Evolutionary conservation across 1,140 invertebrate genomes (phyloP), one percentile per base, ranked within the genome.

Genomic region (Macrostomum lignano): DNA sequence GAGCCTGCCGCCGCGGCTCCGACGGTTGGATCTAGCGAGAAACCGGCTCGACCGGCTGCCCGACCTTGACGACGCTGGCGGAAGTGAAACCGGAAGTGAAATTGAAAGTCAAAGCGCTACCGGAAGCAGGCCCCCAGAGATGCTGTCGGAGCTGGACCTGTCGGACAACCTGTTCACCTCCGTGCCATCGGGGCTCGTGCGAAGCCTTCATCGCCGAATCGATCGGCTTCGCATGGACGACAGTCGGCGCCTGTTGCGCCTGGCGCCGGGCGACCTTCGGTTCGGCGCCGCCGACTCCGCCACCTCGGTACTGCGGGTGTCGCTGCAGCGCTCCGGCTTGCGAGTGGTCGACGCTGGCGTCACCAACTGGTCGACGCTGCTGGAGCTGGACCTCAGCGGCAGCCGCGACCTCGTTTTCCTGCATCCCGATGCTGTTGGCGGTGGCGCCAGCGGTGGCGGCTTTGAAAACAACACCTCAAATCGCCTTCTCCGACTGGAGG

Each of bases 341-440:
- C 26, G 38, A 22, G 21, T 13, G 3, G 20, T 38, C 17, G 37
- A 37, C 26, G 13, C 13, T 10, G 15, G 13, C 14, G 25, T 40
- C 11, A 21, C 19, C 9, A 31, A 26, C 17, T 28, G 17, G 0
- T 37, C 25, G 21, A 22, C 19, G 10, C 29, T 40, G 17, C 21
- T 14, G 9, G 28, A 36, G 13, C 24, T 40, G 21, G 36, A 40
- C 17, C 24, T 40, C 6, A 32, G 30, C 22, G 30, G 31, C 5
- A 31, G 37, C 21, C 13, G 35, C 38, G 2, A 22, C 26, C 7
- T 13, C 14, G 15, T 25, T 40, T 30, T 28, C 38, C 7, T 31
- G 36, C 6, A 30, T 13, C 5, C 31, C 38, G 13, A 23, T 17
- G 14, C 9, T 29, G 17, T 21, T 40, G 14, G 19, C 11, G 13